phyloP scores from a whole-genome alignment of 1,140 invertebrate genomes.

The Pseudomyrmex dendroicus region DNA sequence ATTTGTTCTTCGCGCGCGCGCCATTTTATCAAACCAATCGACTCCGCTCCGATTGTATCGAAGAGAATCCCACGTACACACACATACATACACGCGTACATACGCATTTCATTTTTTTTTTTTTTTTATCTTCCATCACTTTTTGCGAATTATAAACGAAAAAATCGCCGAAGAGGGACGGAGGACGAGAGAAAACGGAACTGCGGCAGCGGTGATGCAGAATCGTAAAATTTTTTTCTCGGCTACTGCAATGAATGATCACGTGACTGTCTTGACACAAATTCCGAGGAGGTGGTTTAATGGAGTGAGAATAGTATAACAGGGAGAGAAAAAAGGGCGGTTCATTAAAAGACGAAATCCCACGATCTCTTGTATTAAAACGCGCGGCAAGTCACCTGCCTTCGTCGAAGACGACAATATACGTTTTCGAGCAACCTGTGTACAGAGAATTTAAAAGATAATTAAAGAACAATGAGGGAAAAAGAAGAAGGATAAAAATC shows the following conservation, averaged over 20 bases:
- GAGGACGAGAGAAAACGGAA: not conserved
- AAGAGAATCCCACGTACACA: constrained; percentile 10
- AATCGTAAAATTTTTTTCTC: too few relatives aligned
- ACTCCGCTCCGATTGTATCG: constrained; percentile 47
- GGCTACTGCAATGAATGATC: too few relatives aligned
- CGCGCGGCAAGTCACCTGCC: constrained; percentile 33
- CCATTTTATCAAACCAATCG: constrained; percentile 57
- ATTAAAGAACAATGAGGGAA: constrained; percentile 13
- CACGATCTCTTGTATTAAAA: too few relatives aligned
- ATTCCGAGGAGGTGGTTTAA: too few relatives aligned
- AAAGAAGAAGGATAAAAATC: constrained; percentile 45
- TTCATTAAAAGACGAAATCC: too few relatives aligned
- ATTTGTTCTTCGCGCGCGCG: constrained; percentile 69
- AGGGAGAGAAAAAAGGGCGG: too few relatives aligned
- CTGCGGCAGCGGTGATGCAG: not conserved
- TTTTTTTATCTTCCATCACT: constrained; percentile 11
- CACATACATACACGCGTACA: too few relatives aligned
- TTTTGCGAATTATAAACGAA: constrained; percentile 17
- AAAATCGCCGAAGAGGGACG: not conserved
- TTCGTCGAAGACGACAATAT: constrained; percentile 63
- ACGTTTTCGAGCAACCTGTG: constrained; percentile 57
- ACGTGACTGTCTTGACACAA: too few relatives aligned
- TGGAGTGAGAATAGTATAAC: too few relatives aligned
- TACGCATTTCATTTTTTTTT: not conserved
- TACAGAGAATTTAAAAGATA: constrained; percentile 49